Evolutionary conservation across 2,888 invertebrate genomes (phyloP).

Genomic region (Aplocera efformata): DNA sequence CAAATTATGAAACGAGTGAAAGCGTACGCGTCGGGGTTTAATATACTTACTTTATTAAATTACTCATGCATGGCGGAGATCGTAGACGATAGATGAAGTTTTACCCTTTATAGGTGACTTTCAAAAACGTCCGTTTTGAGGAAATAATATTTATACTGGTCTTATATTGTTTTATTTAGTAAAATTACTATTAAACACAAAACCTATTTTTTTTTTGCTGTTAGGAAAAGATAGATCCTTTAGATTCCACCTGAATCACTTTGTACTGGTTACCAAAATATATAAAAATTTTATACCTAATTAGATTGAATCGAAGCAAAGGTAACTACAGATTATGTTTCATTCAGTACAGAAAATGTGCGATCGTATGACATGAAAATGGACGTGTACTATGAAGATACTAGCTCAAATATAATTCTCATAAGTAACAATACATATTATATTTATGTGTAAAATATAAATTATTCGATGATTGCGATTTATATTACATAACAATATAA

Average conservation of each 20-base stretch:
- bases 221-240: no score
- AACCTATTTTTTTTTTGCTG: no score
- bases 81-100: no score
- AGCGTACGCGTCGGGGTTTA: no score
- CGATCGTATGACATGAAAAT: constrained; percentile 29
- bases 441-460: constrained; percentile 17
- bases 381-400: constrained; percentile 26
- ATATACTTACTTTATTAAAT: no score
- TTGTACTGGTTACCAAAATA: constrained; percentile 7
- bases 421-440: constrained; percentile 9
- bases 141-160: constrained; percentile 7
- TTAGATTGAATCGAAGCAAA: constrained; percentile 17
- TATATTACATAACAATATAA: constrained; percentile 21
- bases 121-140: constrained; percentile 4
- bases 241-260: neutral
- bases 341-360: constrained; percentile 24
- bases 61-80: no score
- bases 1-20: no score
- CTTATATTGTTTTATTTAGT: no score
- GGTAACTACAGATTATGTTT: constrained; percentile 24
- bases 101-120: no score
- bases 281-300: constrained; percentile 10
- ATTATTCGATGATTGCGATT: constrained; percentile 20
- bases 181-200: no score
- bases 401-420: constrained; percentile 22